Evolutionary conservation across 2,888 invertebrate species (phyloP).

Genomic region (Clistopyga incitator): DNA sequence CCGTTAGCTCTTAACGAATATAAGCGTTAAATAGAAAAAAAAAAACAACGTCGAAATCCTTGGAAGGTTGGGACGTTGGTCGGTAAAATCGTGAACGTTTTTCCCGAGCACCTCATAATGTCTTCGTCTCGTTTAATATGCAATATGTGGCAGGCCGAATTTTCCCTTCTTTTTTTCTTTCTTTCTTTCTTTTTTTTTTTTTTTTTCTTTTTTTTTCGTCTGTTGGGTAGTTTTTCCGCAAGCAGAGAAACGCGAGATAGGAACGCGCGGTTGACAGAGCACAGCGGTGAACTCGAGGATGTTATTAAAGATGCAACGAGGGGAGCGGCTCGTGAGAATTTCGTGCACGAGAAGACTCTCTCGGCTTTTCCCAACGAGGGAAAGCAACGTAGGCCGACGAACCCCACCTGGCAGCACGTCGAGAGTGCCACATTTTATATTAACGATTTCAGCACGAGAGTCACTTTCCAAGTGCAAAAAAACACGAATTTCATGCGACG

Average conservation of each 20-base stretch:
- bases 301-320: conserved; percentile 66
- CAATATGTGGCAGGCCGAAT: conserved; percentile 45
- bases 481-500: conserved; percentile 5
- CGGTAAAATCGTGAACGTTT: conserved; percentile 2
- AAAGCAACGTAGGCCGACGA: conserved; percentile 15
- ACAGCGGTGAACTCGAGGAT: conserved; percentile 53
- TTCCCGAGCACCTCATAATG: conserved; percentile 23
- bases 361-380: conserved; percentile 35
- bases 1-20: conserved; percentile 12
- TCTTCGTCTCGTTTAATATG: conserved; percentile 57
- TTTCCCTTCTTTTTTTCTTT: no score
- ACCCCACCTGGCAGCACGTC: conserved; percentile 27
- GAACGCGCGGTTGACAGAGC: conserved; percentile 57
- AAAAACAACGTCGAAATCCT: background rate
- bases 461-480: conserved; percentile 26
- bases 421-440: conserved; percentile 57
- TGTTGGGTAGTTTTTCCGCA: conserved; percentile 48
- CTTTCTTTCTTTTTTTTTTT: no score
- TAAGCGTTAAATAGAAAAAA: conserved; percentile 2
- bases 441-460: conserved; percentile 37
- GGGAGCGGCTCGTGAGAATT: conserved; percentile 56
- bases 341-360: conserved; percentile 60
- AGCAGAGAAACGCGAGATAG: conserved; percentile 47
- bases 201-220: conserved; percentile 33
- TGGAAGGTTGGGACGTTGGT: background rate